These are phyloP conservation scores for Schizotus pectinicornis DNA, from an alignment of 2,888 invertebrate genomes.

Conservation along the genomic window DNA sequence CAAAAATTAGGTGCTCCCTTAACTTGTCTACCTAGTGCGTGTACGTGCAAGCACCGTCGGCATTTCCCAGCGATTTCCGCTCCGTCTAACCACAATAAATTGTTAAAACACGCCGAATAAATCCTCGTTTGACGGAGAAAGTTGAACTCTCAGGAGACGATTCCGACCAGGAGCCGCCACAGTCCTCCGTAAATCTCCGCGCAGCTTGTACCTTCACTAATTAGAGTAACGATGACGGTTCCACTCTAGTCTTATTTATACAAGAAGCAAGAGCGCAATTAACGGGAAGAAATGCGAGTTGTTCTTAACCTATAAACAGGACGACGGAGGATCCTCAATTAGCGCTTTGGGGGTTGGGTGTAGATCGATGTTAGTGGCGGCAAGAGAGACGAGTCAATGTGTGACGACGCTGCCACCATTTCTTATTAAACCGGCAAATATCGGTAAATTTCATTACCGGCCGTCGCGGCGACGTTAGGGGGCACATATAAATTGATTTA, in stretches of 20 bases:
- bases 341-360: not conserved
- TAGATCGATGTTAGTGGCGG: constrained; percentile 1
- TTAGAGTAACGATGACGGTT: constrained; percentile 11
- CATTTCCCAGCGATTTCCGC: not conserved
- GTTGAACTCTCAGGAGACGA: constrained; percentile 4
- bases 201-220: constrained; percentile 4
- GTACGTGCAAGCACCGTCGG: too few relatives aligned
- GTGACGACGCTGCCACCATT: constrained; percentile 6
- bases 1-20: too few relatives aligned
- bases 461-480: not conserved
- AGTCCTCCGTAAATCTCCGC: not conserved
- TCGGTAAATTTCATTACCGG: constrained; percentile 4
- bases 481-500: constrained; percentile 1
- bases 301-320: not conserved
- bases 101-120: constrained; percentile 16
- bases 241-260: too few relatives aligned
- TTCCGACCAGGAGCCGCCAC: not conserved
- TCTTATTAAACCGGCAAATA: constrained; percentile 2
- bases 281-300: not conserved
- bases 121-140: constrained; percentile 18
- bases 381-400: constrained; percentile 23
- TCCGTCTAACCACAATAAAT: constrained; percentile 14
- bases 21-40: too few relatives aligned
- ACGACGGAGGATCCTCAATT: not conserved
- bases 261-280: not conserved